These are phyloP conservation scores for Cyclargus thomasi DNA, from an alignment of 1,140 invertebrate genomes.

Conservation along the genomic window DNA sequence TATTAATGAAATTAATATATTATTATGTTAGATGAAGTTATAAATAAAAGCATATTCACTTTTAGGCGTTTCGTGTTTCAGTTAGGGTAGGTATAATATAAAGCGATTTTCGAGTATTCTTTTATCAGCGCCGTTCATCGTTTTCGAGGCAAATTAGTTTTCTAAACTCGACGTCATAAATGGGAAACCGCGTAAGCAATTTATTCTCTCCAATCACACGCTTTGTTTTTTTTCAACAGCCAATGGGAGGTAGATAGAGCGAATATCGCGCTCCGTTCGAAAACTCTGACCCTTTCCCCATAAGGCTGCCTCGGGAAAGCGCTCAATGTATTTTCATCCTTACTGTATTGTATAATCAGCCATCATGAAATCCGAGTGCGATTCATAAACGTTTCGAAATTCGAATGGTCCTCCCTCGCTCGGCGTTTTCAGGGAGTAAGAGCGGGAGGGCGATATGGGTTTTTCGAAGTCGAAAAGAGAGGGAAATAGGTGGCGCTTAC, in stretches of 20 bases:
- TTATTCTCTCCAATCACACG: slow-evolving; percentile 59
- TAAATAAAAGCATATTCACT: too few relatives aligned
- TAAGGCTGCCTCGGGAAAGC: slow-evolving; percentile 40
- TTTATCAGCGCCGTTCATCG: neutral
- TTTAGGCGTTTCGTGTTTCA: too few relatives aligned
- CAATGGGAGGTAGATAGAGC: slow-evolving; percentile 57
- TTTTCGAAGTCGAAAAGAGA: slow-evolving; percentile 33
- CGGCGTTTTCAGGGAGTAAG: slow-evolving; percentile 31
- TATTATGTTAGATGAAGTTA: too few relatives aligned
- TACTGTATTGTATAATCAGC: slow-evolving; percentile 69
- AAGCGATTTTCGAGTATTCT: neutral
- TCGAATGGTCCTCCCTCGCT: slow-evolving; percentile 56
- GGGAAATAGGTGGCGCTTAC: slow-evolving; percentile 40
- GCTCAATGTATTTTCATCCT: slow-evolving; percentile 50
- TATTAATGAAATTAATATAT: too few relatives aligned
- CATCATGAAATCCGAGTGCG: slow-evolving; percentile 61
- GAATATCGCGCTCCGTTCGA: slow-evolving; percentile 32
- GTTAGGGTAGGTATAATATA: neutral
- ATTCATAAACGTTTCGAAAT: slow-evolving; percentile 44
- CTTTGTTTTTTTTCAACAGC: slow-evolving; percentile 54
- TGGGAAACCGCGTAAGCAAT: slow-evolving; percentile 44
- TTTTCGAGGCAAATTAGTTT: slow-evolving; percentile 23
- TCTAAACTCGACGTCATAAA: slow-evolving; percentile 45
- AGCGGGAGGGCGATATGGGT: slow-evolving; percentile 34
- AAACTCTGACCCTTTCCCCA: slow-evolving; percentile 44